phyloP scores from a whole-genome alignment of 2,113 vertebrate species.

The Balaeniceps rex region DNA sequence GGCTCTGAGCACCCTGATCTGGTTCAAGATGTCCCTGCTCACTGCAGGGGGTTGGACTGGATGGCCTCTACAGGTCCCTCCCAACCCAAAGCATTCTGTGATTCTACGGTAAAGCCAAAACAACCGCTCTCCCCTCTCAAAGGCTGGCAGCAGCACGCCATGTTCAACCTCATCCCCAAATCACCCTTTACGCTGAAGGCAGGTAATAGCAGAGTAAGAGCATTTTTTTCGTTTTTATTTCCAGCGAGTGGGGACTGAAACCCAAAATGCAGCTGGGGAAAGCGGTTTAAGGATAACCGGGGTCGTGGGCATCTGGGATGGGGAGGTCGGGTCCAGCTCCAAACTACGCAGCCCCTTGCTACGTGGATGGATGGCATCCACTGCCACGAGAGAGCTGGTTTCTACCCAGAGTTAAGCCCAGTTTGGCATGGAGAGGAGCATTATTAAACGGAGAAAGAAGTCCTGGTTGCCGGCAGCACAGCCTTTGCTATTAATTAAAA shows the following conservation, averaged over 20 bases:
- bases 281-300: neutral
- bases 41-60: too few relatives aligned
- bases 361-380: rapidly evolving
- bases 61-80: too few relatives aligned
- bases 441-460: neutral
- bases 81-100: too few relatives aligned
- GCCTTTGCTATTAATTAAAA: neutral
- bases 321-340: neutral
- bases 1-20: too few relatives aligned
- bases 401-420: rapidly evolving
- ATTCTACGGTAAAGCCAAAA: neutral
- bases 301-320: neutral
- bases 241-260: neutral
- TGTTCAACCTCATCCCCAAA: neutral
- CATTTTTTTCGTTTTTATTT: neutral
- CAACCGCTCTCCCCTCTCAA: neutral
- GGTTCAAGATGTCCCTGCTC: too few relatives aligned
- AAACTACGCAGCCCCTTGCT: neutral
- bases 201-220: neutral
- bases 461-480: neutral
- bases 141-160: neutral
- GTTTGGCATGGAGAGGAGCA: rapidly evolving
- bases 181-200: neutral
- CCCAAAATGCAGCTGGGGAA: neutral
- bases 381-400: neutral